phyloP scores from a whole-genome alignment of 2,888 invertebrate genomes.

The Nudaria mundana region DNA sequence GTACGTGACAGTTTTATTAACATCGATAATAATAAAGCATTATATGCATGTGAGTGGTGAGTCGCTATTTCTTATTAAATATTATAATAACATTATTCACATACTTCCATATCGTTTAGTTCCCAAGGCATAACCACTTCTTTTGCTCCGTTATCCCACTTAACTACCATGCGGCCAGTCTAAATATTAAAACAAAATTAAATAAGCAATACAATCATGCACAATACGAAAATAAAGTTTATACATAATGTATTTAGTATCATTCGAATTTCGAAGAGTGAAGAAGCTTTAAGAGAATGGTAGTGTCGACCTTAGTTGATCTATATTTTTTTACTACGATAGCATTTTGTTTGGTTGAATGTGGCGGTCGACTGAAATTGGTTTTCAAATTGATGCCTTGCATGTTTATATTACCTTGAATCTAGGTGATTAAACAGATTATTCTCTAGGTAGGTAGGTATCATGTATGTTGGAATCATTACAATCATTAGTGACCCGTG shows the following conservation, averaged over 20 bases:
- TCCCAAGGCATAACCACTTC: slow-evolving; percentile 78
- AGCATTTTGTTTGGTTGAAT: no score
- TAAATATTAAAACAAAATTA: slow-evolving; percentile 65
- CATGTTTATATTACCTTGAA: no score
- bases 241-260: slow-evolving; percentile 5
- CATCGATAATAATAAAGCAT: slow-evolving; percentile 12
- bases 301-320: no score
- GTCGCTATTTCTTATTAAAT: slow-evolving; percentile 13
- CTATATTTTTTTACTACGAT: no score
- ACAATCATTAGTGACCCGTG: no score
- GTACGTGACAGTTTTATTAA: no score
- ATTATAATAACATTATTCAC: slow-evolving; percentile 52
- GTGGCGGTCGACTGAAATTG: no score
- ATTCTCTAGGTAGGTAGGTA: no score
- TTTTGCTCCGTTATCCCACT: slow-evolving; percentile 75
- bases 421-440: no score
- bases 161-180: slow-evolving; percentile 80
- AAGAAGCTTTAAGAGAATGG: no score
- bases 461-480: no score
- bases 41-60: slow-evolving; percentile 29
- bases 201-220: slow-evolving; percentile 70
- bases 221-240: slow-evolving; percentile 12
- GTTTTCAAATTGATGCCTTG: no score
- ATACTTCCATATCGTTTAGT: slow-evolving; percentile 71
- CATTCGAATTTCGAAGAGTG: neutral